Evolutionary conservation across 2,113 vertebrate genomes (phyloP).

Genomic region (Orientallactaga bullata): DNA sequence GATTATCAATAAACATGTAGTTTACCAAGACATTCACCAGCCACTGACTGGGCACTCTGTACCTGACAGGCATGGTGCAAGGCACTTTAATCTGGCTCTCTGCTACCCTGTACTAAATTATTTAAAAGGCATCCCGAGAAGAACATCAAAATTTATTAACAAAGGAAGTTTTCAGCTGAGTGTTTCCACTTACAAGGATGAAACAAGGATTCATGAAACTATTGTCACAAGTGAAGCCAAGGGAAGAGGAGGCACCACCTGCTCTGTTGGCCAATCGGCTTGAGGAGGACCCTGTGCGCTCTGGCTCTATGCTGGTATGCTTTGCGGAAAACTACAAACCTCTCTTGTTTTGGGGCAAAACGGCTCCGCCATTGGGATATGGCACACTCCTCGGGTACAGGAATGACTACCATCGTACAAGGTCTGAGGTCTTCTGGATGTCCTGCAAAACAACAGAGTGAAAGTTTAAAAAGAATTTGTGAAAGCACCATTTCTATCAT

Average conservation of each 20-base stretch:
- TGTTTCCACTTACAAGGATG: neutral
- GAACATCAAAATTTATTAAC: conserved; percentile 21
- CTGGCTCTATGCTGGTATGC: neutral
- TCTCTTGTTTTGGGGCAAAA: conserved; percentile 97
- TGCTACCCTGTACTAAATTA: neutral
- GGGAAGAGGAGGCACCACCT: too few species aligned
- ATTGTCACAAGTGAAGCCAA: neutral
- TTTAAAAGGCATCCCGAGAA: conserved; percentile 11
- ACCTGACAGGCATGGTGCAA: neutral
- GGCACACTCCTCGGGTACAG: conserved; percentile 92
- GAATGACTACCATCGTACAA: conserved; percentile 92
- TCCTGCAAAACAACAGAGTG: conserved; percentile 86
- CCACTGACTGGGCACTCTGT: neutral
- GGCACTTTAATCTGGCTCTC: conserved; percentile 14
- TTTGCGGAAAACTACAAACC: conserved; percentile 86
- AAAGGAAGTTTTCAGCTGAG: conserved; percentile 6
- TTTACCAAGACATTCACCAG: conserved; percentile 24
- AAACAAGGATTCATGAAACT: neutral
- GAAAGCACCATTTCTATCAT: neutral
- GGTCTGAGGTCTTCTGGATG: conserved; percentile 93
- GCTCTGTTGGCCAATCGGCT: too few species aligned
- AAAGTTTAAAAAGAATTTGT: conserved; percentile 33
- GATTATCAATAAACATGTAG: neutral
- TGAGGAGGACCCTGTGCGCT: neutral
- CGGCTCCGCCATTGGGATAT: conserved; percentile 96